Percentiles rank a stretch among this genome's conserved stretches.
These are phyloP conservation scores for Syncerus caffer DNA, from an alignment of 2,797 vertebrate genomes.

Conservation along the genomic window DNA sequence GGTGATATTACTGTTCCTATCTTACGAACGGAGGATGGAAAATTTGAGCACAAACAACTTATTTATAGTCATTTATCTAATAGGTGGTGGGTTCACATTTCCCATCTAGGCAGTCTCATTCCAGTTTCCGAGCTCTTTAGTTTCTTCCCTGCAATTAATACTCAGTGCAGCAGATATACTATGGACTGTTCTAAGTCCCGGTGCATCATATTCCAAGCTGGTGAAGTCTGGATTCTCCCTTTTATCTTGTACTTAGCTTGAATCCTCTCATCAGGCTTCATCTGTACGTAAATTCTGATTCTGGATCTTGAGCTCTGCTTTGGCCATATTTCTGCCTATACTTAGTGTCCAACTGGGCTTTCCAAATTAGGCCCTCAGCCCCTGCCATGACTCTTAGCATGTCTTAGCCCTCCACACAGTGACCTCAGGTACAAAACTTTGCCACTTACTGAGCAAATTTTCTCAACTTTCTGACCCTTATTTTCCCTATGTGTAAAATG, in stretches of 20 bases:
- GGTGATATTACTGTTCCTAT: neutral
- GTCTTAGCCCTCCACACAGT: neutral
- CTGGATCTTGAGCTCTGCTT: neutral
- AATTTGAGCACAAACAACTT: neutral
- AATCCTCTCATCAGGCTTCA: neutral
- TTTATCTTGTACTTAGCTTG: neutral
- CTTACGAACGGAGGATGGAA: neutral
- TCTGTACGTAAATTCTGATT: neutral
- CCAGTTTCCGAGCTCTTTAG: neutral
- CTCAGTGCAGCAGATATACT: neutral
- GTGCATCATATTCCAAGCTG: neutral
- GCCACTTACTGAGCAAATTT: neutral
- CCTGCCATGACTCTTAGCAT: neutral
- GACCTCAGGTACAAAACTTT: neutral
- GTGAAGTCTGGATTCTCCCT: neutral
- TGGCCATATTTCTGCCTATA: neutral
- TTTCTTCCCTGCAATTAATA: neutral
- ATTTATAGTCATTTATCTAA: neutral
- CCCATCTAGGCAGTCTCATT: neutral
- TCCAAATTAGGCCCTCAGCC: neutral
- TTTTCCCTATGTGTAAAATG: neutral
- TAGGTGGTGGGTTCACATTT: neutral
- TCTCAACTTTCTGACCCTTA: neutral
- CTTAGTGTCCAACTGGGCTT: neutral
- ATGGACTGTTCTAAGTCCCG: neutral